These are phyloP conservation scores for Manis crassicaudata DNA, from an alignment of 2,797 vertebrate genomes.

Conservation along the genomic window DNA sequence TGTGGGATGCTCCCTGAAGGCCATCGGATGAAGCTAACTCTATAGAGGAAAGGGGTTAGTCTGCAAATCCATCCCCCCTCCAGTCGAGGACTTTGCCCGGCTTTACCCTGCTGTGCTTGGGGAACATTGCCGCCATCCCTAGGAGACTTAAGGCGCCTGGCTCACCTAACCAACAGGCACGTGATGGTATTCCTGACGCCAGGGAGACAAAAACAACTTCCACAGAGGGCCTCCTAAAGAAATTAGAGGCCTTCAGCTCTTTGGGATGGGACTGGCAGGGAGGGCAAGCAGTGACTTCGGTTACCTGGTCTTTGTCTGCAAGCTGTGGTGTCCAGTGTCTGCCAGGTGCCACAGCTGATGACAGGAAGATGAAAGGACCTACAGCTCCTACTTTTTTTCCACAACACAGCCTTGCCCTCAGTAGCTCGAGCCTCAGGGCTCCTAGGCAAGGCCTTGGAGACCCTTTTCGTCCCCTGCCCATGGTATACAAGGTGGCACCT, in stretches of 20 bases:
- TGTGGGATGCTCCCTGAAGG: background rate
- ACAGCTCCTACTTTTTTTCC: background rate
- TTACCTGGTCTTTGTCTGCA: conserved; percentile 68
- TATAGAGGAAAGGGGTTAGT: background rate
- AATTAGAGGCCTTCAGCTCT: conserved; percentile 51
- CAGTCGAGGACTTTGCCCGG: background rate
- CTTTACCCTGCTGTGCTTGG: background rate
- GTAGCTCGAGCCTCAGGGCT: background rate
- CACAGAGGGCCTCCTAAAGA: conserved; percentile 45
- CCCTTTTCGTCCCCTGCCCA: background rate
- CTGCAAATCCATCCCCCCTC: background rate
- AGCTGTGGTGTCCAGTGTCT: conserved; percentile 65
- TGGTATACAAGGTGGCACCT: too few species aligned
- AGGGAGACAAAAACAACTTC: conserved; percentile 68
- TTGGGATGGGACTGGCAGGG: background rate
- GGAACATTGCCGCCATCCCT: background rate
- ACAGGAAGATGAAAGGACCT: conserved; percentile 64
- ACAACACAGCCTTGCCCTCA: background rate
- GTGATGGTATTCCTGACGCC: conserved; percentile 67
- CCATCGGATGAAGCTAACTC: background rate
- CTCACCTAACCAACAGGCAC: conserved; percentile 47
- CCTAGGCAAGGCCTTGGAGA: background rate
- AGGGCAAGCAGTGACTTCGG: conserved; percentile 57
- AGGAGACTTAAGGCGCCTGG: conserved; percentile 32
- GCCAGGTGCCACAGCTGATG: conserved; percentile 72